Evolutionary conservation across 1,140 invertebrate genomes (phyloP).

Genomic region (Goniozus legneri): DNA sequence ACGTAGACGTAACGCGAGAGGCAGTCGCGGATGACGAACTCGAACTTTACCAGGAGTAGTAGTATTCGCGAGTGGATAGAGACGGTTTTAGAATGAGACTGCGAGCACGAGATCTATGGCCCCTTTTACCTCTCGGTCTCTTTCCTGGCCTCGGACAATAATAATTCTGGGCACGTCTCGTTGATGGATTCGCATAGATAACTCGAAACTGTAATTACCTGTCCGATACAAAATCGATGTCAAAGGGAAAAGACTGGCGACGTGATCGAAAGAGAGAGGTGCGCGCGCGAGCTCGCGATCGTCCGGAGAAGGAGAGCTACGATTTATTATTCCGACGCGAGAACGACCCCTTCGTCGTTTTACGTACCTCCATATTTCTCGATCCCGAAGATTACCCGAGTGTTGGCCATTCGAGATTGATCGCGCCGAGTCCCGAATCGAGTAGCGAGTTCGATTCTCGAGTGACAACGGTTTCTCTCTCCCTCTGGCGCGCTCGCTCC

Average conservation of each 20-base stretch:
- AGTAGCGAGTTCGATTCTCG: no score
- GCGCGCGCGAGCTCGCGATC: no score
- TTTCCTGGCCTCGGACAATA: no score
- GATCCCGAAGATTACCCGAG: conserved; percentile 14
- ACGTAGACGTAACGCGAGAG: no score
- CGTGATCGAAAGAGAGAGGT: conserved; percentile 26
- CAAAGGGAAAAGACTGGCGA: conserved; percentile 24
- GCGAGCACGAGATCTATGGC: no score
- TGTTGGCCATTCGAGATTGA: conserved; percentile 9
- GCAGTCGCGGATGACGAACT: no score
- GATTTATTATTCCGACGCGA: conserved; percentile 28
- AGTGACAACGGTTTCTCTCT: no score
- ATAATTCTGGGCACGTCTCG: conserved; percentile 28
- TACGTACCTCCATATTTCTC: conserved; percentile 20
- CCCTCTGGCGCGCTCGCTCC: no score
- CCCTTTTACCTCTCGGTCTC: no score
- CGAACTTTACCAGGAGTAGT: no score
- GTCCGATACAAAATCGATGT: conserved; percentile 37
- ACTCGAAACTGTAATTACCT: conserved; percentile 36
- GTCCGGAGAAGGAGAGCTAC: background rate
- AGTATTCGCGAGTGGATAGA: no score
- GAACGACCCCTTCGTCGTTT: conserved; percentile 13
- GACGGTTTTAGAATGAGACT: no score
- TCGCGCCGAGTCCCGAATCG: conserved; percentile 8
- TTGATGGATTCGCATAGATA: conserved; percentile 25